phyloP scores from a whole-genome alignment of 1,140 invertebrate genomes.

The Bombus soroeensis region DNA sequence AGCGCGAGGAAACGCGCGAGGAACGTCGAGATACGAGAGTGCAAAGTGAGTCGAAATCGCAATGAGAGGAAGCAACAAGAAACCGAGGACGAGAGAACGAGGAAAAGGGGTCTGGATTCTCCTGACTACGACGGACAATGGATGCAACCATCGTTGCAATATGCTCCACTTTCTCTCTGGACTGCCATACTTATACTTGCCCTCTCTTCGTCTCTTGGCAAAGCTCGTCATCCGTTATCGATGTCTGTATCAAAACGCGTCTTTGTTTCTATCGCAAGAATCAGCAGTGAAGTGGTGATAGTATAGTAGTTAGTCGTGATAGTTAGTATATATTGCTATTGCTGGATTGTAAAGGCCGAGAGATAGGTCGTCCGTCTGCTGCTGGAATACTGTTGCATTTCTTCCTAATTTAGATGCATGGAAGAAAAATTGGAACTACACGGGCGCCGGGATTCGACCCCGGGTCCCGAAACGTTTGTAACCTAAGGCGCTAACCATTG shows the following conservation, averaged over 20 bases:
- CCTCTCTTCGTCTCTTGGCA: neutral
- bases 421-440: too few species aligned
- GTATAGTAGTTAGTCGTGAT: too few species aligned
- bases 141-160: conserved; percentile 47
- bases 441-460: too few species aligned
- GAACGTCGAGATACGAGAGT: neutral
- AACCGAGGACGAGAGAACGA: neutral
- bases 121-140: conserved; percentile 54
- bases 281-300: too few species aligned
- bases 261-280: neutral
- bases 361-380: too few species aligned
- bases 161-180: conserved; percentile 50
- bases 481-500: too few species aligned
- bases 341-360: too few species aligned
- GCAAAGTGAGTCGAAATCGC: neutral
- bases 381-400: too few species aligned
- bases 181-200: neutral
- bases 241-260: neutral
- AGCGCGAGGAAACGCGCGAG: neutral
- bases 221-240: neutral
- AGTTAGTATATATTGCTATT: too few species aligned
- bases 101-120: conserved; percentile 30
- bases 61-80: neutral
- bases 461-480: too few species aligned
- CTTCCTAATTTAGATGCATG: too few species aligned